A percentile compares a stretch with the other conserved stretches of the same genome.
phyloP scores from a whole-genome alignment of 2,888 invertebrate species.

The Sinhomidia bicolor region DNA sequence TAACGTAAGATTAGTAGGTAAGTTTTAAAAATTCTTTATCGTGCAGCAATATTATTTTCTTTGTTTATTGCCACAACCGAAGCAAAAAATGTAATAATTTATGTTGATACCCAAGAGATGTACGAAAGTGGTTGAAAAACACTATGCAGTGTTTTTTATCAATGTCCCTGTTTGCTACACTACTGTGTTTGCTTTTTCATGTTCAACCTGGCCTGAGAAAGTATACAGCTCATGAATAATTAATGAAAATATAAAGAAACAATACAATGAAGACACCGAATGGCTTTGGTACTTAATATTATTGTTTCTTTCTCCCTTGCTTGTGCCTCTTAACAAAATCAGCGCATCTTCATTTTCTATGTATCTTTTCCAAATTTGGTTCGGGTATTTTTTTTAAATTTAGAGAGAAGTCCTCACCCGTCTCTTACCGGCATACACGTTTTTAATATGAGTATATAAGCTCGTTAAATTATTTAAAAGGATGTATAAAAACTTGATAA shows the following conservation, averaged over 20 bases:
- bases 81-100: neutral
- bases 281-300: neutral
- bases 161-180: neutral
- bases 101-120: neutral
- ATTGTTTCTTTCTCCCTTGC: neutral
- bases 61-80: neutral
- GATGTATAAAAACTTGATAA: slow-evolving; percentile 2
- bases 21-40: too few species aligned
- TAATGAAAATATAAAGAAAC: slow-evolving; percentile 16
- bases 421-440: neutral
- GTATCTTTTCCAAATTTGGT: slow-evolving; percentile 29
- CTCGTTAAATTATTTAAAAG: slow-evolving; percentile 30
- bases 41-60: too few species aligned
- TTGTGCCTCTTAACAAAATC: neutral
- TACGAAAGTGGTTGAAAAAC: neutral
- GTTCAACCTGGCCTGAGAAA: neutral
- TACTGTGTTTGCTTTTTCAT: too few species aligned
- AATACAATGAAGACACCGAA: slow-evolving; percentile 10
- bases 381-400: slow-evolving; percentile 5
- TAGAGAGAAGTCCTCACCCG: neutral
- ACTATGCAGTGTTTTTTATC: neutral
- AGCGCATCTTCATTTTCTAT: slow-evolving; percentile 18
- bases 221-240: slow-evolving; percentile 37
- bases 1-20: too few species aligned
- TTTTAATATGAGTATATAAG: neutral